phyloP scores from a whole-genome alignment of 1,140 invertebrate species.

The Drosophila jambulina region DNA sequence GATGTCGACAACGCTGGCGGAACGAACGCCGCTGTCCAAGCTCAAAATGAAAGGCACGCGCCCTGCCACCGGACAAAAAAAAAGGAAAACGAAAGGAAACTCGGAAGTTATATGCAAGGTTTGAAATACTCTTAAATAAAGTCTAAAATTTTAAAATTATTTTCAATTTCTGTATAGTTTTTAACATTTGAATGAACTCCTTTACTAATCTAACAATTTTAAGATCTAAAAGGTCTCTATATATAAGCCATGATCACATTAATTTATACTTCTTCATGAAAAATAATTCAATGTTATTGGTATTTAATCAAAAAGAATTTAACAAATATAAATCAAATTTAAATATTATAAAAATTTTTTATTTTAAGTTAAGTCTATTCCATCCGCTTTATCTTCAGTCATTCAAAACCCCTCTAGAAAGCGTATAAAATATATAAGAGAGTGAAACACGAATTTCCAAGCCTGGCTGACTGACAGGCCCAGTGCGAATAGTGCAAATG shows the following conservation, averaged over 20 bases:
- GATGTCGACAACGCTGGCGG: slow-evolving; percentile 55
- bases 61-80: slow-evolving; percentile 23
- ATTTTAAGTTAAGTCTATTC: not conserved
- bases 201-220: not conserved
- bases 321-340: not conserved
- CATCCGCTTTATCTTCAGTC: too few species aligned
- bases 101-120: not conserved
- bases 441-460: slow-evolving; percentile 22
- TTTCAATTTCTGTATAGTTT: too few species aligned
- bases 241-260: too few species aligned
- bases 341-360: not conserved
- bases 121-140: slow-evolving; percentile 8
- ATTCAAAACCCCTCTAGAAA: not conserved
- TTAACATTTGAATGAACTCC: not conserved
- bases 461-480: slow-evolving; percentile 37
- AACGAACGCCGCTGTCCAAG: slow-evolving; percentile 53
- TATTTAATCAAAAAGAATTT: not conserved
- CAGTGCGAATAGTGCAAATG: slow-evolving; percentile 13
- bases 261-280: not conserved
- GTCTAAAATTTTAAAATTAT: not conserved
- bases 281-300: not conserved
- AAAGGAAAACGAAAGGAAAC: slow-evolving; percentile 10
- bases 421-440: slow-evolving; percentile 27
- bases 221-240: not conserved
- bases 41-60: slow-evolving; percentile 59